Evolutionary conservation across 2,113 vertebrate species (phyloP).

Genomic region (Tragelaphus strepsiceros): DNA sequence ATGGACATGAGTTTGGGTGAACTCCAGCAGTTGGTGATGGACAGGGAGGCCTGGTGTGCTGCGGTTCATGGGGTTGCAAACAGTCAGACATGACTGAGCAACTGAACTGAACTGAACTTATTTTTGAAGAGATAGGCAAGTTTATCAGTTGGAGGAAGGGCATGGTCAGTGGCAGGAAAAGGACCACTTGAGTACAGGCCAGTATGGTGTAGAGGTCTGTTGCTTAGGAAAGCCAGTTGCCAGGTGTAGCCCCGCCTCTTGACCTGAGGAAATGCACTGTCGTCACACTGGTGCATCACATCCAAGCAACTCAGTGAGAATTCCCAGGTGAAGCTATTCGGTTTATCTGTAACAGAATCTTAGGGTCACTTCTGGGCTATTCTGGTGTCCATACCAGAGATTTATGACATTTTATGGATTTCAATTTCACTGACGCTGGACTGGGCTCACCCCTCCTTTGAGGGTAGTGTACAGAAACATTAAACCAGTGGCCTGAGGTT

Average conservation of each 20-base stretch:
- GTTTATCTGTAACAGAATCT: neutral
- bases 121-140: neutral
- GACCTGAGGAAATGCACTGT: neutral
- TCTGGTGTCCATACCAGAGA: neutral
- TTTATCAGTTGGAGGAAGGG: neutral
- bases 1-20: too few relatives aligned
- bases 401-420: neutral
- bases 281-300: neutral
- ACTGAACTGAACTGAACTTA: neutral
- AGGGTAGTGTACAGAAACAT: neutral
- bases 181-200: neutral
- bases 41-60: too few relatives aligned
- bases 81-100: fast-evolving
- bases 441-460: neutral
- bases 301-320: neutral
- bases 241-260: neutral
- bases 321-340: neutral
- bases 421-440: neutral
- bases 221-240: neutral
- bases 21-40: too few relatives aligned
- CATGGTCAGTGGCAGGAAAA: neutral
- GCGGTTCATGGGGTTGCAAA: too few relatives aligned
- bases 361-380: neutral
- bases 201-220: neutral
- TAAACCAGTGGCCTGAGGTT: neutral